Percentiles rank a stretch among this genome's conserved stretches.
Evolutionary conservation across 2,888 invertebrate species (phyloP).

Genomic region (Hypsopygia costalis): DNA sequence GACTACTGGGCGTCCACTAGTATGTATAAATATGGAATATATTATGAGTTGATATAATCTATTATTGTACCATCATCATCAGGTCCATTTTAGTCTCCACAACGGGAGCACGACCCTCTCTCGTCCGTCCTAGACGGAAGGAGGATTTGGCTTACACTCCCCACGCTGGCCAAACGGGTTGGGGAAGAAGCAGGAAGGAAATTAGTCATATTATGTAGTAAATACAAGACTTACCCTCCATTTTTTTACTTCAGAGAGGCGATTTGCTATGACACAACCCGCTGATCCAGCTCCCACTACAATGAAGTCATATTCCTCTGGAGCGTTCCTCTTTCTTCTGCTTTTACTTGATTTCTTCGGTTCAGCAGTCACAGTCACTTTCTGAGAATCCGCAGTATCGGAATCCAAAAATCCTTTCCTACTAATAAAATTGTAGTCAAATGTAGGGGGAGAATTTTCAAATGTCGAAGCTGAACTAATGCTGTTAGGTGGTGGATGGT

Average conservation of each 20-base stretch:
- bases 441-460: slow-evolving; percentile 17
- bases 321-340: slow-evolving; percentile 39
- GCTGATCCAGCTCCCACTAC: slow-evolving; percentile 85
- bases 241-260: slow-evolving; percentile 80
- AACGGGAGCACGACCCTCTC: too few species aligned
- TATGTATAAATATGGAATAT: too few species aligned
- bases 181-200: too few species aligned
- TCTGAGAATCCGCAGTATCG: slow-evolving; percentile 35
- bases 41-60: too few species aligned
- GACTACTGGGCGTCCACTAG: too few species aligned
- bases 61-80: too few species aligned
- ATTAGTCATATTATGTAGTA: background rate
- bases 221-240: slow-evolving; percentile 75
- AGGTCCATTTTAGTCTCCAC: too few species aligned
- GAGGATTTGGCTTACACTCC: too few species aligned
- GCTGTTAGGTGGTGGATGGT: slow-evolving; percentile 29
- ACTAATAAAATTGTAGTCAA: slow-evolving; percentile 28
- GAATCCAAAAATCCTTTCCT: slow-evolving; percentile 35
- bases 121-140: too few species aligned
- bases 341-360: slow-evolving; percentile 26
- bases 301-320: slow-evolving; percentile 80
- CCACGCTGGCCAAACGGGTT: too few species aligned
- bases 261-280: slow-evolving; percentile 84
- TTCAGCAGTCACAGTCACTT: slow-evolving; percentile 10
- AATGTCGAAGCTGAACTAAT: slow-evolving; percentile 23